Base-by-base conservation (phyloP, 2,888 invertebrate genomes). In the Tortrix viridana region DNA sequence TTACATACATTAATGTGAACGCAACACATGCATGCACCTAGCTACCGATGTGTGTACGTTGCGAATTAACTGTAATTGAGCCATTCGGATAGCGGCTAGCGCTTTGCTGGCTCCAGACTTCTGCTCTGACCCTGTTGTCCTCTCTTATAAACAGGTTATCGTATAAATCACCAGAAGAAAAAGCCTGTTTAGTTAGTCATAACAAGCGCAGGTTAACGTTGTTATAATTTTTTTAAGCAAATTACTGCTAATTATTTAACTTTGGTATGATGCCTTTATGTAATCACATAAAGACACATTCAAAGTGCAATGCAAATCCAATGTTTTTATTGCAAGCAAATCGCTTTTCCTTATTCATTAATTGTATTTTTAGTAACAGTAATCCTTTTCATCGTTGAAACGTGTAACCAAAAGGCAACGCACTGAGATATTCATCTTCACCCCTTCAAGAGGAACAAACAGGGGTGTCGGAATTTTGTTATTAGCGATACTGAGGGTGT, bases 61-160 rank as follows among this genome's bases (percentile, higher is more conserved):
- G 84, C 86, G 89, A 89, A 90, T 92, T 90, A 90, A 90, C 90
- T 88, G 92, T 90, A 89, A 92, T 91, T 91, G 92, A 92, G 90
- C 88, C 86, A 90, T 91, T 92, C 85, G 88, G 85, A 87, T 84
- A 87, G 82, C 80, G 83, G 81, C 81, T 73, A 80, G 79, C 81
- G 86, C 84, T 85, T 79, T 76, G 79, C 79, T 86, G 84, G 84
- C 81, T 83, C 77, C 71, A 74, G 80, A 81, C 77, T 82, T 77
- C 79, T 77, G 74, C 74, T 76, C 74, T 69, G 71, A 73, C 71
- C 56, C 67, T 66, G 65, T 68, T 58, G 56, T 48, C 60, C 66
- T 60, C 60, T 56, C 66, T 61, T 74, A 41, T 38, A 41, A 32
- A 12, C 12, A 12, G 32, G 32, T 12, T 32, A 32, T 12, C 32